phyloP scores from a whole-genome alignment of 2,113 vertebrate genomes.

The Megalops atlanticus region DNA sequence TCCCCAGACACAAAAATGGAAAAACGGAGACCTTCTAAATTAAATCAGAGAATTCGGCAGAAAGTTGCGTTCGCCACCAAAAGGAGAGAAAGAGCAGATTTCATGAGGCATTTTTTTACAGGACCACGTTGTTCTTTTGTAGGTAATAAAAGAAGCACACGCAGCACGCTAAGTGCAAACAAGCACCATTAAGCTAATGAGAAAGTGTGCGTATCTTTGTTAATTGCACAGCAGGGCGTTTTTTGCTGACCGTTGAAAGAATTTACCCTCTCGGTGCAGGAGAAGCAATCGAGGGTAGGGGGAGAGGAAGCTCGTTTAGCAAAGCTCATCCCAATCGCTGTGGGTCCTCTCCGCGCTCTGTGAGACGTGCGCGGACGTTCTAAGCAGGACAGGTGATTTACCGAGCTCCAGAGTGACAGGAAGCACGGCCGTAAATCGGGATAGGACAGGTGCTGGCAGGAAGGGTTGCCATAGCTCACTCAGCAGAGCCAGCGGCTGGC shows the following conservation, averaged over 20 bases:
- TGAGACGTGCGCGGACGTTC: conserved; percentile 43
- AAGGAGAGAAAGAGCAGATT: neutral
- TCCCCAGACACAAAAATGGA: neutral
- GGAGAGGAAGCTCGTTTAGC: conserved; percentile 48
- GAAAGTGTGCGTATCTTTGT: conserved; percentile 34
- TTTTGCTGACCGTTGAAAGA: conserved; percentile 37
- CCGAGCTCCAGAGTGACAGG: neutral
- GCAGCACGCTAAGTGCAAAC: conserved; percentile 26
- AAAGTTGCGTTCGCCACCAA: neutral
- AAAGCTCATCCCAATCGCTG: conserved; percentile 45
- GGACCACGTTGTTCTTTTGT: neutral
- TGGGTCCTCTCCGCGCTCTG: conserved; percentile 58
- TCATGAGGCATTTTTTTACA: neutral
- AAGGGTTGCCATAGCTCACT: neutral
- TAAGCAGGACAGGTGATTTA: conserved; percentile 3
- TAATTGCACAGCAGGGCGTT: conserved; percentile 46
- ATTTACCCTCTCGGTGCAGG: conserved; percentile 35
- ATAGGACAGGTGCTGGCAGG: neutral
- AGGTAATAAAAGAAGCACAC: conserved; percentile 12
- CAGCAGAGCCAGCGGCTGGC: neutral
- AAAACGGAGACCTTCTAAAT: neutral
- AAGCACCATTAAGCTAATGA: conserved; percentile 34
- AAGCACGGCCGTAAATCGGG: neutral
- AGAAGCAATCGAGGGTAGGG: conserved; percentile 15
- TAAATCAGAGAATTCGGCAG: neutral